Evolutionary conservation across 2,797 vertebrate species (phyloP).

Genomic region (Brachyalestes nurse): DNA sequence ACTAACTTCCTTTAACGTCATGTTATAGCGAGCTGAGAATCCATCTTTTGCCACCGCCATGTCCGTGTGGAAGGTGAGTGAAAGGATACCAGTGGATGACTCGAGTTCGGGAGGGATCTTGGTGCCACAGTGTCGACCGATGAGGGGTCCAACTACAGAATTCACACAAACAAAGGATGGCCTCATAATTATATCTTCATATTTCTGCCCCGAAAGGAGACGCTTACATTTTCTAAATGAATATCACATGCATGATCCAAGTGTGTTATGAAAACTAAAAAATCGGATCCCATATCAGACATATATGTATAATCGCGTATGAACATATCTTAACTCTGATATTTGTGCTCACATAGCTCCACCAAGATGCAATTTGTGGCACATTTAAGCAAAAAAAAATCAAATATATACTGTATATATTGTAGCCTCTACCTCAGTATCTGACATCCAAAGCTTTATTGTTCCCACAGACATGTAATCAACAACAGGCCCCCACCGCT

Average conservation of each 20-base stretch:
- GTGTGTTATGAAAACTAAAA: no score
- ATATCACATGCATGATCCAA: no score
- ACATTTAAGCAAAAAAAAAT: background rate
- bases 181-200: no score
- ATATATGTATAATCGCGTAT: no score
- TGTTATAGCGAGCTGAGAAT: constrained; percentile 86
- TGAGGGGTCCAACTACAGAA: constrained; percentile 90
- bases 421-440: background rate
- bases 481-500: constrained; percentile 19
- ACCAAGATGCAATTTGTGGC: background rate
- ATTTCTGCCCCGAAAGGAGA: no score
- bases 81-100: constrained; percentile 91
- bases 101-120: constrained; percentile 93
- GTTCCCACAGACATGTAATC: constrained; percentile 16
- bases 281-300: no score
- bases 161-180: constrained; percentile 24
- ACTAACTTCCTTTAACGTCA: constrained; percentile 81
- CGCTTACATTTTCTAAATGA: no score
- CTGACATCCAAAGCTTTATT: constrained; percentile 3
- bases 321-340: no score
- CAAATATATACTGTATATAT: no score
- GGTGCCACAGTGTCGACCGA: constrained; percentile 95
- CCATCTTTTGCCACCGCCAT: constrained; percentile 96
- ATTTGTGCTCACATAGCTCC: background rate
- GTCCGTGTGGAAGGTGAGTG: constrained; percentile 96